Evolutionary conservation across 2,888 invertebrate species (phyloP).

Genomic region (Colletes collaris): DNA sequence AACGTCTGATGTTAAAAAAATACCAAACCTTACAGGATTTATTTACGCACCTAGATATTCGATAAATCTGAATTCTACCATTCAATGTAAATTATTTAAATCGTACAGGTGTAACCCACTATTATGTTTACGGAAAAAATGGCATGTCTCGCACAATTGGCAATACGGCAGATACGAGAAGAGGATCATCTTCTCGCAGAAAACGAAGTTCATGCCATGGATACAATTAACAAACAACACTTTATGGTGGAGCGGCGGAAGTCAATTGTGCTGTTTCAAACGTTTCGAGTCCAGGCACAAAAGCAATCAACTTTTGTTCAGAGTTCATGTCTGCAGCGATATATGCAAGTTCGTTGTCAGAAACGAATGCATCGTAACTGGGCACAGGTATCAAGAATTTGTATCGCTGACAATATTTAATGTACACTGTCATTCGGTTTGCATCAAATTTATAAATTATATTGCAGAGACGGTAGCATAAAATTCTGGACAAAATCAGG

Average conservation of each 20-base stretch:
- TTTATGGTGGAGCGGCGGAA: slow-evolving; percentile 85
- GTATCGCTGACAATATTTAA: not conserved
- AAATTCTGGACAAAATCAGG: slow-evolving; percentile 76
- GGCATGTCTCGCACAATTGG: slow-evolving; percentile 85
- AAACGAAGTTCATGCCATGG: slow-evolving; percentile 84
- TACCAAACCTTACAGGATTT: no score
- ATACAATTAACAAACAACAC: slow-evolving; percentile 83
- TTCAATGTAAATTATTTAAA: slow-evolving; percentile 2
- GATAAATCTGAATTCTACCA: not conserved
- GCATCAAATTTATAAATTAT: not conserved
- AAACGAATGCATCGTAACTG: slow-evolving; percentile 80
- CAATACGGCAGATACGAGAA: slow-evolving; percentile 84
- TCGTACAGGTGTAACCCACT: slow-evolving; percentile 76
- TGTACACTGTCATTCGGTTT: not conserved
- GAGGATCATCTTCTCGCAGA: slow-evolving; percentile 82
- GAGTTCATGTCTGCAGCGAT: slow-evolving; percentile 77
- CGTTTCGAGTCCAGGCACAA: slow-evolving; percentile 77
- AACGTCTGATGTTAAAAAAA: no score
- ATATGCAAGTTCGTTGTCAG: slow-evolving; percentile 83
- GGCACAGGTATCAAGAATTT: slow-evolving; percentile 80
- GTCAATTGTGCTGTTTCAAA: slow-evolving; percentile 73
- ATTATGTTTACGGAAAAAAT: slow-evolving; percentile 79
- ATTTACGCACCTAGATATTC: no score
- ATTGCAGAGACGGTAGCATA: slow-evolving; percentile 81
- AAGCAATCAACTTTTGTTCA: slow-evolving; percentile 62